Evolutionary conservation across 1,140 invertebrate species (phyloP).

Genomic region (Pogonomyrmex californicus): DNA sequence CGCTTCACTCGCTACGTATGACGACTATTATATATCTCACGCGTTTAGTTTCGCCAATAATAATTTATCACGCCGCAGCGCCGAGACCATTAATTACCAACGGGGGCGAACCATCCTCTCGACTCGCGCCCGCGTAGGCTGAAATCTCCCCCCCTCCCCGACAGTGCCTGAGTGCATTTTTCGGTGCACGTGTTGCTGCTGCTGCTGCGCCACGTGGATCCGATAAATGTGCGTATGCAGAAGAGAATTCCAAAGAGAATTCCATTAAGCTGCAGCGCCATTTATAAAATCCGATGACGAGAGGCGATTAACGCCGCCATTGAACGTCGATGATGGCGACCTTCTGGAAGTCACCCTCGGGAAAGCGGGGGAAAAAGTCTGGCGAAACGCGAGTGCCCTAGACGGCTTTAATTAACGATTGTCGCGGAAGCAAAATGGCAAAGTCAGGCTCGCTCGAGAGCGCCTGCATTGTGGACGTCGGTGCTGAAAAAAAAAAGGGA

Average conservation of each 20-base stretch:
- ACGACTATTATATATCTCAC: background rate
- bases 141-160: background rate
- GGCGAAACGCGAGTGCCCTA: constrained; percentile 65
- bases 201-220: constrained; percentile 1
- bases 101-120: background rate
- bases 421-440: constrained; percentile 62
- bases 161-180: constrained; percentile 9
- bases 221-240: background rate
- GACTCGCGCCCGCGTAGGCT: background rate
- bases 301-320: constrained; percentile 64
- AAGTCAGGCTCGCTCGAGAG: constrained; percentile 47
- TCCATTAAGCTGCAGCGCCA: constrained; percentile 46
- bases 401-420: constrained; percentile 75
- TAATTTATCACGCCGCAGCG: constrained; percentile 11
- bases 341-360: constrained; percentile 11
- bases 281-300: constrained; percentile 64
- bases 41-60: constrained; percentile 21
- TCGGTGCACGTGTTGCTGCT: background rate
- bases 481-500: constrained; percentile 49
- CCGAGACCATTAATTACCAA: constrained; percentile 30
- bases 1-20: background rate
- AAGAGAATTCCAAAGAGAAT: background rate
- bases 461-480: constrained; percentile 13
- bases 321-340: constrained; percentile 39
- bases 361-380: constrained; percentile 21